These are phyloP conservation scores for Elanus axillaris DNA, from an alignment of 2,113 vertebrate genomes.

Conservation along the genomic window DNA sequence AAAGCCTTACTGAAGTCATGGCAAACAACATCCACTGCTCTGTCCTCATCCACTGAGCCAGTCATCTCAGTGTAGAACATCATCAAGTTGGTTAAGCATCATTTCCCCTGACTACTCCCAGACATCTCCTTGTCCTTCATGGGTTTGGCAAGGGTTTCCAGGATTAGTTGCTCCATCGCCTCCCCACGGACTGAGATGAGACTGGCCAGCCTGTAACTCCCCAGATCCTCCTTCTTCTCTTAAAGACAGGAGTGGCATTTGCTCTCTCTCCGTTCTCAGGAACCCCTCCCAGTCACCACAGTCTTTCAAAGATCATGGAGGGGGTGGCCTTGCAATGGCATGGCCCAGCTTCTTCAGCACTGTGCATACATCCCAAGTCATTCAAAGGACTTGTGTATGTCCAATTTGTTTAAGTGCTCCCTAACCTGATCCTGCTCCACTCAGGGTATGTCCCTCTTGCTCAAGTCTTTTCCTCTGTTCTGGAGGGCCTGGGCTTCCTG, in stretches of 20 bases:
- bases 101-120: neutral
- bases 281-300: neutral
- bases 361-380: neutral
- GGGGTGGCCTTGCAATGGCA: neutral
- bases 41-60: neutral
- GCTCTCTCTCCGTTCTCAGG: neutral
- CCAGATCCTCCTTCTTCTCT: neutral
- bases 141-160: neutral
- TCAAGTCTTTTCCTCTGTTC: neutral
- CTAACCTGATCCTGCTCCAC: neutral
- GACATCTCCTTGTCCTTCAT: neutral
- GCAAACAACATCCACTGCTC: neutral
- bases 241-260: neutral
- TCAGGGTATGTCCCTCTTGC: neutral
- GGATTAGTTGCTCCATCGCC: neutral
- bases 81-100: neutral
- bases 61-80: neutral
- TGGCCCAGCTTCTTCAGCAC: neutral
- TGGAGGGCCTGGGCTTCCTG: fast-evolving
- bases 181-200: neutral
- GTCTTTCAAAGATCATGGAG: neutral
- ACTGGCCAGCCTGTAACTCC: neutral
- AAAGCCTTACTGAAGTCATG: neutral
- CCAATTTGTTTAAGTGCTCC: neutral
- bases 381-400: neutral